Percentiles rank a stretch among this genome's conserved stretches.
These are phyloP conservation scores for Julus scandinavius DNA, from an alignment of 2,888 invertebrate genomes.

Conservation along the genomic window DNA sequence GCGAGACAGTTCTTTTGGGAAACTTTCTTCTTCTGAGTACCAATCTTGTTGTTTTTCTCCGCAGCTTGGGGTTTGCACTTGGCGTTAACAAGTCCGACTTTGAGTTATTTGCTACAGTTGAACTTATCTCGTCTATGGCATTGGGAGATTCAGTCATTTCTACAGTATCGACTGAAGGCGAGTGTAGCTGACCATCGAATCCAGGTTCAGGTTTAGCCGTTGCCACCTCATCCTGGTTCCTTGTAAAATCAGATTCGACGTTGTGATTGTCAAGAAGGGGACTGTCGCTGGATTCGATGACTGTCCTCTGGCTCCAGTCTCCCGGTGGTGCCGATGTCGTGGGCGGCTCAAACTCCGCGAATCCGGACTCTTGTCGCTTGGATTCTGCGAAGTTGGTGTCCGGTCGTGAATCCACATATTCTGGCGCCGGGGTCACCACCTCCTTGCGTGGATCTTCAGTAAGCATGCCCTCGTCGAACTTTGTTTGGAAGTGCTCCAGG, in stretches of 20 bases:
- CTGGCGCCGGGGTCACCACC: not conserved
- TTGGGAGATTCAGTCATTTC: not conserved
- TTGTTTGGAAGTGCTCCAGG: not conserved
- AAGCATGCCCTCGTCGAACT: constrained; percentile 1
- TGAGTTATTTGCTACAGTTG: not conserved
- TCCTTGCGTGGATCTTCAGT: not conserved
- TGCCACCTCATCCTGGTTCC: not conserved
- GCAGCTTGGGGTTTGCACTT: not conserved
- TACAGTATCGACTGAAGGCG: not conserved
- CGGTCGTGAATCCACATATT: not conserved
- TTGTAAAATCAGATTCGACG: not conserved
- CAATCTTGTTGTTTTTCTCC: not conserved
- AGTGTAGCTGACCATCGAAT: not conserved
- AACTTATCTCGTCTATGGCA: not conserved
- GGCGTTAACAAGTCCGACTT: not conserved
- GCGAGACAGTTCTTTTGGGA: not conserved
- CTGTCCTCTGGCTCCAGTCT: not conserved
- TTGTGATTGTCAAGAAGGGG: too few species aligned
- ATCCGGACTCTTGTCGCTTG: not conserved
- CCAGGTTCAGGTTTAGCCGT: not conserved
- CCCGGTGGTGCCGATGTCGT: not conserved
- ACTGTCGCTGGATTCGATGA: not conserved
- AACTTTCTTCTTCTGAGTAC: not conserved
- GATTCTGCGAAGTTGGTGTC: not conserved
- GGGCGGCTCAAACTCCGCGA: not conserved